Evolutionary conservation across 2,797 vertebrate genomes (phyloP).

Genomic region (Anableps anableps): DNA sequence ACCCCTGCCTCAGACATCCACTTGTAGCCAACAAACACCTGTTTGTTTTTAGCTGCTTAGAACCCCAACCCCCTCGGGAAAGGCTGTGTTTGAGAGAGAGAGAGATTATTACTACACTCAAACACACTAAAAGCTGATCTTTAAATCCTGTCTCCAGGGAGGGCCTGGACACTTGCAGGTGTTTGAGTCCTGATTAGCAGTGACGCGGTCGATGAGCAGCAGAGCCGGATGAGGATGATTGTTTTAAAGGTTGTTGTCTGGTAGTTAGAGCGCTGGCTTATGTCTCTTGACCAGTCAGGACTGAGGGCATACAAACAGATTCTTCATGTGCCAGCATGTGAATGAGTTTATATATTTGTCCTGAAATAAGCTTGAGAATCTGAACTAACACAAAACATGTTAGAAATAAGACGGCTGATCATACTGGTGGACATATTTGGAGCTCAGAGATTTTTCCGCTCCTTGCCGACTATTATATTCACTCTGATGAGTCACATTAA

Average conservation of each 20-base stretch:
- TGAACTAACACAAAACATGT: not conserved
- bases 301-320: slow-evolving; percentile 20
- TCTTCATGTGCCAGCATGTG: not conserved
- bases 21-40: slow-evolving; percentile 74
- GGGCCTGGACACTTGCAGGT: slow-evolving; percentile 73
- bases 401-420: not conserved
- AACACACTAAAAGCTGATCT: slow-evolving; percentile 52
- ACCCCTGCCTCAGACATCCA: slow-evolving; percentile 44
- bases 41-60: slow-evolving; percentile 59
- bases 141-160: slow-evolving; percentile 70
- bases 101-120: slow-evolving; percentile 47
- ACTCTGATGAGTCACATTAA: not conserved
- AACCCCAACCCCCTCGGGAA: slow-evolving; percentile 21
- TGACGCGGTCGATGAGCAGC: slow-evolving; percentile 59
- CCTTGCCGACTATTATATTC: not conserved
- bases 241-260: slow-evolving; percentile 62
- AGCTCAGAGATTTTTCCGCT: not conserved
- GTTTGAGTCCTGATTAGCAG: slow-evolving; percentile 62
- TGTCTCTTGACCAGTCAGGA: slow-evolving; percentile 36
- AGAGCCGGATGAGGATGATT: slow-evolving; percentile 66
- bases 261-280: slow-evolving; percentile 61
- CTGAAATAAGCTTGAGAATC: not conserved
- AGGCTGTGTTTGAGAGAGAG: slow-evolving; percentile 23
- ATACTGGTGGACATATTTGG: not conserved
- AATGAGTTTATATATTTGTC: not conserved